These are phyloP conservation scores for Lasioglossum vierecki DNA, from an alignment of 2,888 invertebrate species.

Conservation along the genomic window DNA sequence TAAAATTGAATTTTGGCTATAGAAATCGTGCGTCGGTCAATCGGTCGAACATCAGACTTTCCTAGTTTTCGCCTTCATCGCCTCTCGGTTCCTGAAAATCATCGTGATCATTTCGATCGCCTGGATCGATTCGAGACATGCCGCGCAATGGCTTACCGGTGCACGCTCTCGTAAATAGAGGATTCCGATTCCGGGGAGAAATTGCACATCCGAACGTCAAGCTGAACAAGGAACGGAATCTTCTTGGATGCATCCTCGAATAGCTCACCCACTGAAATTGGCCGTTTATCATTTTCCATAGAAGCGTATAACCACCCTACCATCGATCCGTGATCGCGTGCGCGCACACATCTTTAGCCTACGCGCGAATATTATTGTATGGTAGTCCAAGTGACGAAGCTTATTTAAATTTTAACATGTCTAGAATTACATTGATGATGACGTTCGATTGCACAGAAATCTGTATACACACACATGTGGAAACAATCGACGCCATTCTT, in stretches of 20 bases:
- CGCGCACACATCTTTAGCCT: no score
- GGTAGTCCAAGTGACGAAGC: background rate
- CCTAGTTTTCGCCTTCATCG: constrained; percentile 3
- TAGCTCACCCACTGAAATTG: constrained; percentile 74
- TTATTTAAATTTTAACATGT: no score
- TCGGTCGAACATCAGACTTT: background rate
- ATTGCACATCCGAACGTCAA: constrained; percentile 79
- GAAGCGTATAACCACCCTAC: background rate
- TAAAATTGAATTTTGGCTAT: no score
- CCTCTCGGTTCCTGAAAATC: constrained; percentile 26
- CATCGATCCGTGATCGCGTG: background rate
- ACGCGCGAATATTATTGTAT: background rate
- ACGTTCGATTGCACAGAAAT: no score
- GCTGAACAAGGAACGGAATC: constrained; percentile 64
- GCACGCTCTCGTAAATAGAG: constrained; percentile 70
- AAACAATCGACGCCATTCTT: no score
- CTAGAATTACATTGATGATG: no score
- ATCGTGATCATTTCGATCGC: background rate
- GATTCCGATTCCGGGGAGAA: constrained; percentile 76
- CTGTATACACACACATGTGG: no score
- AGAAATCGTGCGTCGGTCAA: background rate
- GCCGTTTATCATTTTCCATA: constrained; percentile 22
- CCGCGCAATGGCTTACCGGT: constrained; percentile 66
- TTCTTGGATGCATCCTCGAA: constrained; percentile 71
- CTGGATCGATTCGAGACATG: background rate